Evolutionary conservation across 1,140 invertebrate genomes (phyloP).

Genomic region (Solenopsis invicta): DNA sequence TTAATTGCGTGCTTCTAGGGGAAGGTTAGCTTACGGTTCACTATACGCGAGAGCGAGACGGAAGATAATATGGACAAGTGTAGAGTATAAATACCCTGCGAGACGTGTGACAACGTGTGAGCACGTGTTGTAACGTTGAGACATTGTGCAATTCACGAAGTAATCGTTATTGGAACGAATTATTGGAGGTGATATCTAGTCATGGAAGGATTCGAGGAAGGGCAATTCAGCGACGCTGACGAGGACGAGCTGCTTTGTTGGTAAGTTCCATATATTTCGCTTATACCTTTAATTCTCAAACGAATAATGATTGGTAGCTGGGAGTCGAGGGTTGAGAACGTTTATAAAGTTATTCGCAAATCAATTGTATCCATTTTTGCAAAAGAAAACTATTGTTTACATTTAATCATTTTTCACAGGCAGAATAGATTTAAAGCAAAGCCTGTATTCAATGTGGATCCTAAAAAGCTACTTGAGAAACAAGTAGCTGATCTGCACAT

Average conservation of each 20-base stretch:
- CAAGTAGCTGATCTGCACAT: conserved; percentile 36
- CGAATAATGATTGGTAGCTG: background rate
- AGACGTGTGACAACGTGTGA: background rate
- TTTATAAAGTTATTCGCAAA: conserved; percentile 37
- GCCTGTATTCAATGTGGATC: background rate
- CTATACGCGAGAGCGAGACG: background rate
- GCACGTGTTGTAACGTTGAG: background rate
- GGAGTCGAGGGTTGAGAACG: background rate
- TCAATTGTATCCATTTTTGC: conserved; percentile 63
- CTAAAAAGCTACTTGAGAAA: background rate
- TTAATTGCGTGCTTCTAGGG: background rate
- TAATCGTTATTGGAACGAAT: background rate
- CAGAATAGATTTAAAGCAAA: conserved; percentile 65
- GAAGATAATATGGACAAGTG: background rate
- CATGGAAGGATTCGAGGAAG: conserved; percentile 74
- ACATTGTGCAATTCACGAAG: background rate
- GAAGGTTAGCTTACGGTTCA: too few relatives aligned
- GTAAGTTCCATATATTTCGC: conserved; percentile 40
- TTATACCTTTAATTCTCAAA: conserved; percentile 27
- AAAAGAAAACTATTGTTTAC: conserved; percentile 68
- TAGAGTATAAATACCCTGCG: background rate
- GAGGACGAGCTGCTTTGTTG: conserved; percentile 41
- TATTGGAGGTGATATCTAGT: background rate
- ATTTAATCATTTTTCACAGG: conserved; percentile 71
- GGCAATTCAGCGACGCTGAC: conserved; percentile 85